Conservation (phyloP, 1,140 invertebrate genomes). For the Drosophila suzukii region DNA sequence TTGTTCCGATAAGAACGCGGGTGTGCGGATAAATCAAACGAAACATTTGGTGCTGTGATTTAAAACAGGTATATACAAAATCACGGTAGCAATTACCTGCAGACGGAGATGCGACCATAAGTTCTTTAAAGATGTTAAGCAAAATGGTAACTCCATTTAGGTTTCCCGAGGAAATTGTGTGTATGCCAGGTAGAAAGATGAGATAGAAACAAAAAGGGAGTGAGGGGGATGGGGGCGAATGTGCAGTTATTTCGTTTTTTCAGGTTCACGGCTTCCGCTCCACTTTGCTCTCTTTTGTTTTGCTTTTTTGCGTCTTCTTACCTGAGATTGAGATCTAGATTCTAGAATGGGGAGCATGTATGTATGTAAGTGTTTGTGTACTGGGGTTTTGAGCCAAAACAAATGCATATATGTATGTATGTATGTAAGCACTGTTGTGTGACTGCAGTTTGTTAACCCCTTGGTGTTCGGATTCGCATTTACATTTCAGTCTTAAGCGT, state of each 20-base stretch:
- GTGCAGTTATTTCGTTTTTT: constrained; percentile 69
- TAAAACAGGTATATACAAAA: constrained; percentile 30
- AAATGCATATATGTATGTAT: too few species aligned
- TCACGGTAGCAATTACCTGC: neutral
- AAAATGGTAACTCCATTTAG: neutral
- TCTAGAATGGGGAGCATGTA: constrained; percentile 19
- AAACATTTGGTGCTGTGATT: constrained; percentile 15
- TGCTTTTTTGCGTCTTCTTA: constrained; percentile 40
- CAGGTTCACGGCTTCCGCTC: constrained; percentile 78
- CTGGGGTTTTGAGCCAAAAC: constrained; percentile 19
- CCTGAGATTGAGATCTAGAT: constrained; percentile 37
- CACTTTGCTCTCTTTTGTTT: constrained; percentile 68
- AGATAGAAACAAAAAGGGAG: neutral
- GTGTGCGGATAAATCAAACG: constrained; percentile 35
- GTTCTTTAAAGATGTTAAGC: neutral
- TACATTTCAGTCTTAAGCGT: constrained; percentile 54
- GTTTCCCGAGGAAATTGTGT: neutral
- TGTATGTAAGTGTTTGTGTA: constrained; percentile 17
- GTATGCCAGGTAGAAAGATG: constrained; percentile 3
- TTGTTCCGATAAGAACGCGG: constrained; percentile 29
- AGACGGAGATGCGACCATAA: neutral
- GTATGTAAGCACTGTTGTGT: neutral
- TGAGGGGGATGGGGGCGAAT: constrained; percentile 5
- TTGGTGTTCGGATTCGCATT: constrained; percentile 10
- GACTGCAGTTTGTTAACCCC: constrained; percentile 70